These are phyloP conservation scores for Noturus placidus DNA, from an alignment of 2,113 vertebrate genomes.

Conservation along the genomic window DNA sequence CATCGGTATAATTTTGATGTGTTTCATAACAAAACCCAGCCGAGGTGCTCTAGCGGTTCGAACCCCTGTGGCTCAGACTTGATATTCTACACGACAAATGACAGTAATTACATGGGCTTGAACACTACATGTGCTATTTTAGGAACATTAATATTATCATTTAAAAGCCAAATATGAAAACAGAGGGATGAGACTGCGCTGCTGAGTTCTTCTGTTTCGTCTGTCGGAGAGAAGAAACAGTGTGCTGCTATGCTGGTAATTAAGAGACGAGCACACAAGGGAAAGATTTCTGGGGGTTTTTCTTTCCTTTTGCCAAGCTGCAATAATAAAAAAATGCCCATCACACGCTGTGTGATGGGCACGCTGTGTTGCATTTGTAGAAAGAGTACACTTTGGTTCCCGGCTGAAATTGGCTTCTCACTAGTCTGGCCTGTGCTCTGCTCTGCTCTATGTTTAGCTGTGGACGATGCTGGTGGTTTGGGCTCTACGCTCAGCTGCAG, in stretches of 20 bases:
- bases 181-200: conserved; percentile 41
- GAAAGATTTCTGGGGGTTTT: conserved; percentile 35
- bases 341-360: too few relatives aligned
- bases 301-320: neutral
- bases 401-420: conserved; percentile 42
- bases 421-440: conserved; percentile 62
- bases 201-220: conserved; percentile 53
- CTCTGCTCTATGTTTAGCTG: conserved; percentile 69
- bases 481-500: conserved; percentile 33
- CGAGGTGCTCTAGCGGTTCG: conserved; percentile 44
- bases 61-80: conserved; percentile 41
- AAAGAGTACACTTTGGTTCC: conserved; percentile 50
- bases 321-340: conserved; percentile 21
- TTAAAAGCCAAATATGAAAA: conserved; percentile 59
- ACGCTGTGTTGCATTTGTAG: conserved; percentile 28
- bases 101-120: conserved; percentile 57
- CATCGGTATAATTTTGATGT: too few relatives aligned
- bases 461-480: conserved; percentile 58
- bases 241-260: conserved; percentile 25
- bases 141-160: conserved; percentile 60
- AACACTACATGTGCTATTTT: conserved; percentile 54
- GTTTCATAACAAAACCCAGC: neutral
- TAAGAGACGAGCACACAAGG: conserved; percentile 50
- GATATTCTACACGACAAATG: conserved; percentile 48
- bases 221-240: conserved; percentile 39